Percentiles rank a stretch among this genome's conserved stretches.
Evolutionary conservation across 2,113 vertebrate species (phyloP).

Genomic region (Serranochromis macrocephalus): DNA sequence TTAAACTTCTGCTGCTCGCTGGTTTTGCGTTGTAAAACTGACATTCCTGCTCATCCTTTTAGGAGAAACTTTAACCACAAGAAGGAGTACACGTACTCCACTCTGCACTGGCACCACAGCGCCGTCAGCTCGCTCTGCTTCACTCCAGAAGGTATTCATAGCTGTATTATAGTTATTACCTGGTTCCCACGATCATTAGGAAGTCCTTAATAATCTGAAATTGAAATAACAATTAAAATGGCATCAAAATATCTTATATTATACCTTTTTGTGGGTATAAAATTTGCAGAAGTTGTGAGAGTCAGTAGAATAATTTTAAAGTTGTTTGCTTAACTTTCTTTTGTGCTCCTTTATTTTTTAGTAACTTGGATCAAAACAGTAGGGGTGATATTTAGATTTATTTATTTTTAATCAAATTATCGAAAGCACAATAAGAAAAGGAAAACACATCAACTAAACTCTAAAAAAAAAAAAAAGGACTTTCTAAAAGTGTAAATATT

Average conservation of each 20-base stretch:
- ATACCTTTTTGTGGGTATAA: neutral
- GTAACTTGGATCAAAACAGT: neutral
- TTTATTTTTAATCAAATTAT: neutral
- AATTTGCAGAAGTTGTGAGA: neutral
- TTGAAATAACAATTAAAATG: neutral
- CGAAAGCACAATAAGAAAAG: neutral
- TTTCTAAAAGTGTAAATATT: neutral
- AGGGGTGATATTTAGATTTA: neutral
- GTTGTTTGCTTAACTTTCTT: neutral
- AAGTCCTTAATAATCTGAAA: neutral
- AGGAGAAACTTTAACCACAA: conserved; percentile 89
- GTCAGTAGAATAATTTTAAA: neutral
- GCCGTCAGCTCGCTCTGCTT: conserved; percentile 81
- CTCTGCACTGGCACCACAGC: conserved; percentile 88
- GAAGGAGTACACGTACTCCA: conserved; percentile 84
- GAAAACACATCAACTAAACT: neutral
- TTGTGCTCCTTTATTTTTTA: neutral
- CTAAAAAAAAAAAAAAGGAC: neutral
- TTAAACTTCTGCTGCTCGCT: neutral
- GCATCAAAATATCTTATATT: neutral
- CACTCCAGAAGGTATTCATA: conserved; percentile 78
- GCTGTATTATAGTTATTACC: neutral
- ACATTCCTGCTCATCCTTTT: neutral
- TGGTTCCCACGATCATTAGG: rapidly evolving
- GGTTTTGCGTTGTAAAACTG: neutral